Conservation (phyloP, 92 coral and sea anemone species). For the Zoanthus gigantus region DNA sequence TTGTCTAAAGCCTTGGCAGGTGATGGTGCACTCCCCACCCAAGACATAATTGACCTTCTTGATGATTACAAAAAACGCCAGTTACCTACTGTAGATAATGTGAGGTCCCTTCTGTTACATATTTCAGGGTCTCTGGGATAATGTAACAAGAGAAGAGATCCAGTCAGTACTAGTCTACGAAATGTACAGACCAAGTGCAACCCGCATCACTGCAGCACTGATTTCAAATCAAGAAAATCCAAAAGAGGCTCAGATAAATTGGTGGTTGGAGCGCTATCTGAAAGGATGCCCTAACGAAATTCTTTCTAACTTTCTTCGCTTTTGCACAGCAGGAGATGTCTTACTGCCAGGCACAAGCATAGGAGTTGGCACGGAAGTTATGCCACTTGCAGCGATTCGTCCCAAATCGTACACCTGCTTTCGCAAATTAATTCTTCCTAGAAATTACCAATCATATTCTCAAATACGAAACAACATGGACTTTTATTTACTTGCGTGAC, state of each 20-base stretch:
- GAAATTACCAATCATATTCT: conserved; percentile 50
- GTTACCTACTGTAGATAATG: conserved; percentile 59
- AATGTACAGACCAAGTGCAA: neutral
- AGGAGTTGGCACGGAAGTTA: conserved; percentile 20
- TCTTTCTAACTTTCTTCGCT: conserved; percentile 12
- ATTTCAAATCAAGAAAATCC: conserved; percentile 11
- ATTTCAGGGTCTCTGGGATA: conserved; percentile 55
- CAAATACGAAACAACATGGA: conserved; percentile 4
- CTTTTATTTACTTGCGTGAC: conserved; percentile 58
- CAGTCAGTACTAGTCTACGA: neutral
- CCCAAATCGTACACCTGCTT: conserved; percentile 70
- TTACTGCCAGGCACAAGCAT: neutral
- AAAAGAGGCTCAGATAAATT: neutral
- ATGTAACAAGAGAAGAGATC: conserved; percentile 32
- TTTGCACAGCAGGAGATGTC: conserved; percentile 29
- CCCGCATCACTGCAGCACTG: conserved; percentile 14
- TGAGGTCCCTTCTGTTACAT: conserved; percentile 43
- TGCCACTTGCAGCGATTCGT: conserved; percentile 53
- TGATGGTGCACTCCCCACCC: conserved; percentile 40
- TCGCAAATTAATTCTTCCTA: conserved; percentile 56
- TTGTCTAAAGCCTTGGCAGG: conserved; percentile 55
- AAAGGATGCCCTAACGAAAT: conserved; percentile 15
- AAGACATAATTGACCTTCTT: conserved; percentile 44
- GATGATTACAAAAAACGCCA: conserved; percentile 56
- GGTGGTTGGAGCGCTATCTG: conserved; percentile 37